Evolutionary conservation across 2,888 invertebrate species (phyloP).

Genomic region (Lasioglossum vierecki): DNA sequence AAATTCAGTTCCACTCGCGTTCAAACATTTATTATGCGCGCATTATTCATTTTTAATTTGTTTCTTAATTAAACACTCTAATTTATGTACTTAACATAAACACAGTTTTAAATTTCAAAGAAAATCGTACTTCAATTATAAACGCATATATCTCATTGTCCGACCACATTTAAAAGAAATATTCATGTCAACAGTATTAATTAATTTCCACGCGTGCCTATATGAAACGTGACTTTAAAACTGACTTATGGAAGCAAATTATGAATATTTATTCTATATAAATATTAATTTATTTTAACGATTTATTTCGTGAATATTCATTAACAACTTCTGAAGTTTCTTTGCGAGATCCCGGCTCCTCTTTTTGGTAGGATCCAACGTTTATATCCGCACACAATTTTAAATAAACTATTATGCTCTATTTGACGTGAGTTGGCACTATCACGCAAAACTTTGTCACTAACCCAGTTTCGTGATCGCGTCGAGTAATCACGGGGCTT

Average conservation of each 20-base stretch:
- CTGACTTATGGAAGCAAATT: neutral
- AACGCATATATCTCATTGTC: neutral
- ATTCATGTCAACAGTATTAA: neutral
- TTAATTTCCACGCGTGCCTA: neutral
- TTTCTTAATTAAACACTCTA: neutral
- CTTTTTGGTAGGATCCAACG: neutral
- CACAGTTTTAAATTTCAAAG: neutral
- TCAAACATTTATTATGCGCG: neutral
- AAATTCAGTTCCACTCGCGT: neutral
- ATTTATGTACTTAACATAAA: neutral
- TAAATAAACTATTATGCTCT: slow-evolving; percentile 2
- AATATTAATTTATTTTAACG: neutral
- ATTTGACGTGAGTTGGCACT: slow-evolving; percentile 3
- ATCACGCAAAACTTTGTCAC: neutral
- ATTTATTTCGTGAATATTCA: neutral
- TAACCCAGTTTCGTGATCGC: neutral
- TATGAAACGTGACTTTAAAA: neutral
- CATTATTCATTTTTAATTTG: neutral
- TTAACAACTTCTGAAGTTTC: neutral
- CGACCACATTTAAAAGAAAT: neutral
- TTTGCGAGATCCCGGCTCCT: neutral
- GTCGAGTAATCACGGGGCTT: neutral
- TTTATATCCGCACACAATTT: neutral
- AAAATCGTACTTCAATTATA: neutral
- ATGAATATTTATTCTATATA: neutral